A percentile compares a stretch with the other conserved stretches of the same genome.
These are phyloP conservation scores for Pseudopipra pipra DNA, from an alignment of 2,113 vertebrate genomes.

Conservation along the genomic window DNA sequence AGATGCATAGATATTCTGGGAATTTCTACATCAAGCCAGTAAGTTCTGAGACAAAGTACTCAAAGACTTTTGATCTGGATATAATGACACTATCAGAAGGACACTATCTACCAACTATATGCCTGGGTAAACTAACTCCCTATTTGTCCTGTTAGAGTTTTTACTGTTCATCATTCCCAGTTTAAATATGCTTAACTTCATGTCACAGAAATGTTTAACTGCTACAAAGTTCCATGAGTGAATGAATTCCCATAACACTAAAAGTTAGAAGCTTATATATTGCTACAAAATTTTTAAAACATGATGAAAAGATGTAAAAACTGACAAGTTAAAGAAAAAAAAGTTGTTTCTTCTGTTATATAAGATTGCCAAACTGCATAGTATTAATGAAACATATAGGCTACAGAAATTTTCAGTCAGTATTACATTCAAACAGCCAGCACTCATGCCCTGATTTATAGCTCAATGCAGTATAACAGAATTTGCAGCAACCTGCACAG, in stretches of 20 bases:
- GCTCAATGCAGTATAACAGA: background rate
- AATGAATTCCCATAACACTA: background rate
- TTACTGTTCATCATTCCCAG: background rate
- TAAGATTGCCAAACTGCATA: background rate
- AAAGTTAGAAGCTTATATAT: background rate
- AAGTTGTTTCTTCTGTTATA: background rate
- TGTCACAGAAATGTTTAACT: background rate
- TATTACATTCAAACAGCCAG: background rate
- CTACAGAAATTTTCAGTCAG: background rate
- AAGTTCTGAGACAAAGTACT: background rate
- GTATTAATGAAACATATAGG: background rate
- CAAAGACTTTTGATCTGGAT: background rate
- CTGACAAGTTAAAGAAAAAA: background rate
- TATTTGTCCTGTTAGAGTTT: background rate
- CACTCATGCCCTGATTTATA: background rate
- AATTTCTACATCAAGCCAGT: background rate
- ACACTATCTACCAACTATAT: background rate
- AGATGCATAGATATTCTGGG: background rate
- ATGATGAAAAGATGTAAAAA: background rate
- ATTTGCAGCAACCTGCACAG: background rate
- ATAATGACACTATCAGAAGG: accelerated
- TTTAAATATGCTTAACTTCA: background rate
- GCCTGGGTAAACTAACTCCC: background rate
- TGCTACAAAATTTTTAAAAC: background rate
- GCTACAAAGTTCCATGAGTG: background rate